These are phyloP conservation scores for Temnothorax longispinosus DNA, from an alignment of 1,140 invertebrate genomes.

Conservation along the genomic window DNA sequence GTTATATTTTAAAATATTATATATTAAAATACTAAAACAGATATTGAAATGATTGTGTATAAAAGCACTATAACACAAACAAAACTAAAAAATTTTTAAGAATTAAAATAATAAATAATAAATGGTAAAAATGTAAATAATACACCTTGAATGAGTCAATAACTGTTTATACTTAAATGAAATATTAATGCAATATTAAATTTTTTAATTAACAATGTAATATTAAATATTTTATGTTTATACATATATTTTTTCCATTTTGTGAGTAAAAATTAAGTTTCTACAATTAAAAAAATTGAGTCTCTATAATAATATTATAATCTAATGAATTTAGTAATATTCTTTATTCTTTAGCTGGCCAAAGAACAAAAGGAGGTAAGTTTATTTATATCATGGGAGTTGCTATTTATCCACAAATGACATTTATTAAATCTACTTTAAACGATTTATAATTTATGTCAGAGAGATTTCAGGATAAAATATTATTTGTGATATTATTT, in stretches of 20 bases:
- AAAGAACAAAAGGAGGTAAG: conserved; percentile 86
- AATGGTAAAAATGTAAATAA: background rate
- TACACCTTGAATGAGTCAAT: background rate
- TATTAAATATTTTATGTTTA: background rate
- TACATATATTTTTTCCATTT: background rate
- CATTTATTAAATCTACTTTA: background rate
- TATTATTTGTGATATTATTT: background rate
- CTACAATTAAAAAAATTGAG: conserved; percentile 38
- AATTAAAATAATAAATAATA: background rate
- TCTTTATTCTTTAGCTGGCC: conserved; percentile 84
- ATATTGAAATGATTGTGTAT: conserved; percentile 24
- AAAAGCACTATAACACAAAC: background rate
- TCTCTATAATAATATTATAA: conserved; percentile 63
- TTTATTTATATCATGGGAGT: conserved; percentile 50
- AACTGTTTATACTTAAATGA: background rate
- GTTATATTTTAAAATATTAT: background rate
- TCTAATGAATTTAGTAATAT: conserved; percentile 71
- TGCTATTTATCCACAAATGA: background rate
- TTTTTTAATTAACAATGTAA: too few relatives aligned
- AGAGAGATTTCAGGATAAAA: background rate
- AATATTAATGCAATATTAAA: background rate
- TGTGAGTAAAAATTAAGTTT: conserved; percentile 17
- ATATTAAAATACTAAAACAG: background rate
- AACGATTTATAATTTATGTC: background rate
- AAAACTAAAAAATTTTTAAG: background rate